Conservation (phyloP, 2,113 vertebrate genomes). For the Variabilichromis moorii region DNA sequence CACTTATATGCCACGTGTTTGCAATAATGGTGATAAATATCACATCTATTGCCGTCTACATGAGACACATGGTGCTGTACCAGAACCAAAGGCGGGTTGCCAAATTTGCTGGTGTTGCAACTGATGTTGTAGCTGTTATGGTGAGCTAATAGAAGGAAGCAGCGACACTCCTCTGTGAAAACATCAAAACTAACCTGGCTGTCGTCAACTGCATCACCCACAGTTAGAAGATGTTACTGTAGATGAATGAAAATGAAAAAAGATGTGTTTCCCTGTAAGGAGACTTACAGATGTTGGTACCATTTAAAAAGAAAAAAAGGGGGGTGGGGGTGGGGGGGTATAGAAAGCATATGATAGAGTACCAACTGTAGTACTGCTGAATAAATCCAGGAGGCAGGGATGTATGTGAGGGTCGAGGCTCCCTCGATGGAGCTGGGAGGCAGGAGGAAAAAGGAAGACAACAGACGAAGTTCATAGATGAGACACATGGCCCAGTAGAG, state of each 20-base stretch:
- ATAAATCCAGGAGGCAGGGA: background rate
- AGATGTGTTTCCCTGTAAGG: background rate
- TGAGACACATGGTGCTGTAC: background rate
- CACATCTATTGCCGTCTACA: background rate
- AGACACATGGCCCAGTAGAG: background rate
- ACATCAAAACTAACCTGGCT: background rate
- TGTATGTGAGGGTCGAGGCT: background rate
- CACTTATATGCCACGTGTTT: background rate
- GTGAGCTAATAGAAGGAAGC: background rate
- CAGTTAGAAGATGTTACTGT: background rate
- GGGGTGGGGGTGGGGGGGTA: fast-evolving
- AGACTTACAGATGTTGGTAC: background rate
- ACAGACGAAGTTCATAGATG: background rate
- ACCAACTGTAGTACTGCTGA: background rate
- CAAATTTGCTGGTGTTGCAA: background rate
- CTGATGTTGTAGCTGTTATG: background rate
- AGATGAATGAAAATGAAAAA: background rate
- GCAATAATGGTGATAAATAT: background rate
- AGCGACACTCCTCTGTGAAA: background rate
- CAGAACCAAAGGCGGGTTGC: background rate
- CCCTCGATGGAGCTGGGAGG: background rate
- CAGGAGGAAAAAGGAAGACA: background rate
- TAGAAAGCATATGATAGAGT: background rate
- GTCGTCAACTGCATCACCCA: background rate
- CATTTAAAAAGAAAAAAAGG: background rate